These are phyloP conservation scores for Halichoerus grypus DNA, from an alignment of 2,113 vertebrate genomes.

Conservation along the genomic window DNA sequence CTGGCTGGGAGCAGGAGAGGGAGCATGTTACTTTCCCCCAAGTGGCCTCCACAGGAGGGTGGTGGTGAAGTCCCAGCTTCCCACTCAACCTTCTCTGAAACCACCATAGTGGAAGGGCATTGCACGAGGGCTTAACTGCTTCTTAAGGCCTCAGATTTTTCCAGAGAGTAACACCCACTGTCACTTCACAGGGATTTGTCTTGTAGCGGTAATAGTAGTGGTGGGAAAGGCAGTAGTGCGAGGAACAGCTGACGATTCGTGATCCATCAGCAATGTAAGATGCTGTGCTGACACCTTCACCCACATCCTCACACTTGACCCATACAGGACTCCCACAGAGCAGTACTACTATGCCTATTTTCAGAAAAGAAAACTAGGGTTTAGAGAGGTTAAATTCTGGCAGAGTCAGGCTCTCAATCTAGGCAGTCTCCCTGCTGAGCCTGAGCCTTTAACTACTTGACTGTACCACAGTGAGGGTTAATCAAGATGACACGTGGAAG, in stretches of 20 bases:
- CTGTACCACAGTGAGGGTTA: background rate
- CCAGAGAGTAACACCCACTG: background rate
- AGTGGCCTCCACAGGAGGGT: background rate
- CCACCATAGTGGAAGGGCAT: too few species aligned
- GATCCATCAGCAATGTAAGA: background rate
- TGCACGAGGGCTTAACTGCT: background rate
- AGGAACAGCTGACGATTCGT: background rate
- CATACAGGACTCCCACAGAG: background rate
- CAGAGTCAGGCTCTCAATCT: background rate
- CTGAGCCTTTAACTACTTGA: conserved; percentile 1
- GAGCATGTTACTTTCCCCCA: background rate
- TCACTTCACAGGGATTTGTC: background rate
- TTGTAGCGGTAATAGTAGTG: background rate
- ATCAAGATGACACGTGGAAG: background rate
- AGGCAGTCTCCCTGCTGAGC: background rate
- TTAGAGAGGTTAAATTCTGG: background rate
- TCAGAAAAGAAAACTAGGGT: background rate
- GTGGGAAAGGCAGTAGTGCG: background rate
- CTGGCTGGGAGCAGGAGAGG: background rate
- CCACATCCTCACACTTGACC: background rate
- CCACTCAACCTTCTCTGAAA: background rate
- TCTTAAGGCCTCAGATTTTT: background rate
- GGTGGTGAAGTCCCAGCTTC: background rate
- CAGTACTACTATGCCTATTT: background rate
- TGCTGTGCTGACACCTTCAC: background rate